These are phyloP conservation scores for Sorex maritimensis DNA, from an alignment of 2,797 vertebrate species.

Conservation along the genomic window DNA sequence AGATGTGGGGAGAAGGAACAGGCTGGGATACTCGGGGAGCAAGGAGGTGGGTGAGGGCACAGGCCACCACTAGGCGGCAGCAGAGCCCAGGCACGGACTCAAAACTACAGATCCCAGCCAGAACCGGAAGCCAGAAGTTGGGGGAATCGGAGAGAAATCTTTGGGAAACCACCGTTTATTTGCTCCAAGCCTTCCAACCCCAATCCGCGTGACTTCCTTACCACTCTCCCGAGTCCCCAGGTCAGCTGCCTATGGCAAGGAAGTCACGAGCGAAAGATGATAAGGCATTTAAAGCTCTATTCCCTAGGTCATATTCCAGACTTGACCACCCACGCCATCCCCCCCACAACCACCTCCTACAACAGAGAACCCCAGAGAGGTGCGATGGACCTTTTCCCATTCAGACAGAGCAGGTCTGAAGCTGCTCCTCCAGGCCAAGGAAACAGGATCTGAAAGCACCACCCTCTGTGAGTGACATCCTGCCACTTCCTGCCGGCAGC, in stretches of 20 bases:
- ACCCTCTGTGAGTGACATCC: neutral
- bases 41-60: neutral
- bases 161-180: constrained; percentile 8
- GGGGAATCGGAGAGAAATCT: neutral
- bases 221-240: neutral
- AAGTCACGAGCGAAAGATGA: neutral
- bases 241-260: neutral
- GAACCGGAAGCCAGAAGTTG: too few species aligned
- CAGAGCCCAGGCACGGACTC: neutral
- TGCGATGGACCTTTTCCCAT: neutral
- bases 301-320: neutral
- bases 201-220: neutral
- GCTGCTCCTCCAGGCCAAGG: constrained; percentile 39
- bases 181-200: neutral
- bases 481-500: neutral
- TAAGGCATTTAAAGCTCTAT: neutral
- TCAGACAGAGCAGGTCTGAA: constrained; percentile 7
- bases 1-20: too few species aligned
- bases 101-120: neutral
- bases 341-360: neutral
- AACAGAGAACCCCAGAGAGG: neutral
- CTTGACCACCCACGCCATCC: neutral
- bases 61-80: constrained; percentile 70
- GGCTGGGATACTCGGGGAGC: too few species aligned
- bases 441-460: constrained; percentile 10